Percentiles rank a stretch among this genome's conserved stretches.
Evolutionary conservation across 2,113 vertebrate genomes (phyloP).

Genomic region (Chlamydotis undulata): DNA sequence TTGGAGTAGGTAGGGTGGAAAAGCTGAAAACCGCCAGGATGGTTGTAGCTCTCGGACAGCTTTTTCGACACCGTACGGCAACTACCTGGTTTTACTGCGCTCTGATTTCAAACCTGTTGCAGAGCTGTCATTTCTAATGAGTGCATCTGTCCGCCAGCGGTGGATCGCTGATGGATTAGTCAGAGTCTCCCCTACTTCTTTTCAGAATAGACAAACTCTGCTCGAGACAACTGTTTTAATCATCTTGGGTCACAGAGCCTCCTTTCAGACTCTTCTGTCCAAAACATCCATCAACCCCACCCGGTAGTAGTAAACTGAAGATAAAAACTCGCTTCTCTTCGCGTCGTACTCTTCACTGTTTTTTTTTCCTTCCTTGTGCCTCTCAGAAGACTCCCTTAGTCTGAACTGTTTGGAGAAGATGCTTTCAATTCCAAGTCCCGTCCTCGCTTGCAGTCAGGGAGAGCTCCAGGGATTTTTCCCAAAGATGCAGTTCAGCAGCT

Average conservation of each 20-base stretch:
- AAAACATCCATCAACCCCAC: neutral
- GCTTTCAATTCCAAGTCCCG: neutral
- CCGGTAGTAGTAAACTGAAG: neutral
- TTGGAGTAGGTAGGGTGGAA: neutral
- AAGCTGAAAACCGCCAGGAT: neutral
- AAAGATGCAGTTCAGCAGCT: neutral
- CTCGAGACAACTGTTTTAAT: conserved; percentile 47
- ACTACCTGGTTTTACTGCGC: neutral
- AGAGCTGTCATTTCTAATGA: neutral
- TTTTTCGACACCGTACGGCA: neutral
- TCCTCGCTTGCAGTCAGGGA: neutral
- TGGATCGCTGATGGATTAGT: neutral
- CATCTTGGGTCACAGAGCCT: conserved; percentile 5
- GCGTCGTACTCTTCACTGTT: neutral
- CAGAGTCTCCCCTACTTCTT: neutral
- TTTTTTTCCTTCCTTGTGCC: neutral
- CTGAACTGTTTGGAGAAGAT: neutral
- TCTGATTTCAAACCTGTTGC: neutral
- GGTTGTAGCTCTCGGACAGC: neutral
- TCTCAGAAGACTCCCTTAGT: neutral
- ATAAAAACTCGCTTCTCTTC: neutral
- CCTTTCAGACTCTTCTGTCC: conserved; percentile 18
- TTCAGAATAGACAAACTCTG: neutral
- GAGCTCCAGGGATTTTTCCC: neutral
- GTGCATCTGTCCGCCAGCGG: neutral